Evolutionary conservation across 1,140 invertebrate genomes (phyloP).

Genomic region (Bombus haemorrhoidalis): DNA sequence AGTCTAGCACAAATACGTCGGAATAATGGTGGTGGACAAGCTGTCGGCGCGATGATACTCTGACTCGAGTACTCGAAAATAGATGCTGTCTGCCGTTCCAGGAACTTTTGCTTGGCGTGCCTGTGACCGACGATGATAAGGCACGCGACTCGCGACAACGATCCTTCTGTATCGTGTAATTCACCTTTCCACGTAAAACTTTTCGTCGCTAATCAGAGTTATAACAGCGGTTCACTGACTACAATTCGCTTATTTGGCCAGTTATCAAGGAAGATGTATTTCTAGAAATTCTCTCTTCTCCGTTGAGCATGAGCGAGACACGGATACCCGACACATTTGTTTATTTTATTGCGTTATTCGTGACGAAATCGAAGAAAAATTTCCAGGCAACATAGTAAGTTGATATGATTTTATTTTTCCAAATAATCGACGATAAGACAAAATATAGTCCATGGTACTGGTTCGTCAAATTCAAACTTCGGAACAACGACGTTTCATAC

Average conservation of each 20-base stretch:
- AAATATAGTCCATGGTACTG: not conserved
- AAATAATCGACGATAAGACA: no score
- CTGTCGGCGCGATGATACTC: not conserved
- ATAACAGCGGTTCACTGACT: not conserved
- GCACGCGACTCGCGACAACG: not conserved
- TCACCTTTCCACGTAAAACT: conserved; percentile 18
- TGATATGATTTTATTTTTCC: not conserved
- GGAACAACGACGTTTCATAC: no score
- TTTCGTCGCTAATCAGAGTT: no score
- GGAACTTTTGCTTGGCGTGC: conserved; percentile 25
- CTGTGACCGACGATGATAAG: conserved; percentile 21
- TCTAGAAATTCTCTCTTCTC: not conserved
- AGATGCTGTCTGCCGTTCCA: conserved; percentile 30
- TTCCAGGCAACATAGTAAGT: not conserved
- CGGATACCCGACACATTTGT: not conserved
- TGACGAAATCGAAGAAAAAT: not conserved
- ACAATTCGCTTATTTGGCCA: not conserved
- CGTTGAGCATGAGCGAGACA: not conserved
- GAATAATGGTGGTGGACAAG: not conserved
- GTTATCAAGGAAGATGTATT: not conserved
- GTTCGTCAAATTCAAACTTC: not conserved
- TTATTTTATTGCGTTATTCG: not conserved
- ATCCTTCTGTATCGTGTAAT: not conserved
- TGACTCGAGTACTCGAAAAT: conserved; percentile 54
- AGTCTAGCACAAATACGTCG: not conserved